Evolutionary conservation across 2,888 invertebrate genomes (phyloP).

Genomic region (Platynereis dumerilii): DNA sequence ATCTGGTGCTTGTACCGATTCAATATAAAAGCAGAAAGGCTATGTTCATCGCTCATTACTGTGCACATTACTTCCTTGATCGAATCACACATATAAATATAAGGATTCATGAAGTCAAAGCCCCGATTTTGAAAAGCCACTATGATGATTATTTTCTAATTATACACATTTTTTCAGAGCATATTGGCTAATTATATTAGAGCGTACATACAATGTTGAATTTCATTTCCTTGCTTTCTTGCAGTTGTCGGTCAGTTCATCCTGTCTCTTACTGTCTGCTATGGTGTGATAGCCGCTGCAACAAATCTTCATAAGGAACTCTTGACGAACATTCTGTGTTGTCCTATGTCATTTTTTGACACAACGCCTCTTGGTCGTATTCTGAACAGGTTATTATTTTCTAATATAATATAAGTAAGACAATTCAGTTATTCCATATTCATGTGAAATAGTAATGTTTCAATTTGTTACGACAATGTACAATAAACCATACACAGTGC

Average conservation of each 20-base stretch:
- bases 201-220: not conserved
- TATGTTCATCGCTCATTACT: no score
- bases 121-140: no score
- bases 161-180: no score
- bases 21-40: no score
- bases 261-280: conserved; percentile 2
- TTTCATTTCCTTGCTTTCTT: not conserved
- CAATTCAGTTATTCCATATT: not conserved
- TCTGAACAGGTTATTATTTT: conserved; percentile 16
- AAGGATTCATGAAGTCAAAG: no score
- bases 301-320: conserved; percentile 6
- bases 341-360: conserved; percentile 23
- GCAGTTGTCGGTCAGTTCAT: not conserved
- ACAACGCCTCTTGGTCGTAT: conserved; percentile 22
- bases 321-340: conserved; percentile 3
- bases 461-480: no score
- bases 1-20: no score
- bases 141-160: no score
- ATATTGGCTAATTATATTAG: no score
- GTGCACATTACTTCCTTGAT: no score
- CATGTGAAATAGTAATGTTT: not conserved
- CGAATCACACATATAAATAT: no score
- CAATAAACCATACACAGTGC: no score
- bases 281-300: conserved; percentile 10
- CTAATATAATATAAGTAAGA: not conserved